Percentiles rank a stretch among this genome's conserved stretches.
Evolutionary conservation across 2,113 vertebrate genomes (phyloP).

Genomic region (Esox niger): DNA sequence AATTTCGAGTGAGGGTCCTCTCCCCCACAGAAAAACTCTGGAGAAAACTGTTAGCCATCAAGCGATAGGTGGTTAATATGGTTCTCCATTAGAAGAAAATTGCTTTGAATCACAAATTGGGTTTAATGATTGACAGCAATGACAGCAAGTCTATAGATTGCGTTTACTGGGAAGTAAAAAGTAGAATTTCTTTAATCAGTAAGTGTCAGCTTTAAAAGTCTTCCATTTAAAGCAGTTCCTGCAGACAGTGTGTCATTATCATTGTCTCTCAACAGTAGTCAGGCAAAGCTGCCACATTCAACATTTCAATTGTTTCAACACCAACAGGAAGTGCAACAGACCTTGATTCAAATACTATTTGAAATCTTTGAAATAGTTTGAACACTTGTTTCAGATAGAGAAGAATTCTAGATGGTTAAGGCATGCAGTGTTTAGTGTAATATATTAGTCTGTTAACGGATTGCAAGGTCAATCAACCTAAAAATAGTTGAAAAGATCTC

Average conservation of each 20-base stretch:
- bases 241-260: conserved; percentile 28
- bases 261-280: conserved; percentile 7
- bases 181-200: conserved; percentile 40
- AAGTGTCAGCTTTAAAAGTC: conserved; percentile 26
- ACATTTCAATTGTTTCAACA: not conserved
- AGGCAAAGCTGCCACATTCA: conserved; percentile 1
- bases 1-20: not conserved
- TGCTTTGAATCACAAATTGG: conserved; percentile 70
- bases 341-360: too few relatives aligned
- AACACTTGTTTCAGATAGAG: too few relatives aligned
- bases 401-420: too few relatives aligned
- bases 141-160: conserved; percentile 76
- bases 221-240: conserved; percentile 31
- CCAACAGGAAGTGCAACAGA: not conserved
- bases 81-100: conserved; percentile 61
- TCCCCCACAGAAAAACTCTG: conserved; percentile 40
- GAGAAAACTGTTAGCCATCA: conserved; percentile 4
- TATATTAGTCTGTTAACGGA: too few relatives aligned
- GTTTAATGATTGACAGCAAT: conserved; percentile 41
- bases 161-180: conserved; percentile 56
- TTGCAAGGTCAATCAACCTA: too few relatives aligned
- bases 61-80: conserved; percentile 45
- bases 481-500: too few relatives aligned
- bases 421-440: too few relatives aligned
- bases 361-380: too few relatives aligned